These are phyloP conservation scores for Blastomussa wellsi DNA, from an alignment of 92 coral and sea anemone genomes.

Conservation along the genomic window DNA sequence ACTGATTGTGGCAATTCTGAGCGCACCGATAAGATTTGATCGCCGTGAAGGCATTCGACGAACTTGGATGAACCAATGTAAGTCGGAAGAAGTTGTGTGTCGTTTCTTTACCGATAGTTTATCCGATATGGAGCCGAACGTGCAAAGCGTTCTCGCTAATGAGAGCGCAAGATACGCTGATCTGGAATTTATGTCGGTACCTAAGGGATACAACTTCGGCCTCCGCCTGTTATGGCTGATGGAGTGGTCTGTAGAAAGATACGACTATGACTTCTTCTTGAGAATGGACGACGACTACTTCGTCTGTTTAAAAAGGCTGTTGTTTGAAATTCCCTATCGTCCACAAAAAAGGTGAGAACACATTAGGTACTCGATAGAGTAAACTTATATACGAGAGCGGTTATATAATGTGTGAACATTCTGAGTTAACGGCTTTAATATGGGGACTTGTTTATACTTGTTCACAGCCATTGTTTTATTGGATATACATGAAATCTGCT, in stretches of 20 bases:
- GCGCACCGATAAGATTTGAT: slow-evolving; percentile 90
- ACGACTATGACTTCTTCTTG: slow-evolving; percentile 81
- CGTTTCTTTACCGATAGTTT: slow-evolving; percentile 88
- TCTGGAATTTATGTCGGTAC: slow-evolving; percentile 77
- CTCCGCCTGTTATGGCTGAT: slow-evolving; percentile 82
- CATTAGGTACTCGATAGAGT: neutral
- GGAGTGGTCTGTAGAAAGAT: slow-evolving; percentile 77
- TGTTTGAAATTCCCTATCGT: slow-evolving; percentile 77
- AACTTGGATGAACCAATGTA: slow-evolving; percentile 86
- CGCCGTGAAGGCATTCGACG: slow-evolving; percentile 84
- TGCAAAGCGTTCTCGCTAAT: slow-evolving; percentile 51
- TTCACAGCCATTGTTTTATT: neutral
- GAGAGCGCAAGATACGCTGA: slow-evolving; percentile 68
- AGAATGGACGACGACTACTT: slow-evolving; percentile 96
- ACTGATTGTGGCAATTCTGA: slow-evolving; percentile 75
- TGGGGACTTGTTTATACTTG: neutral
- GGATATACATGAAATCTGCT: neutral
- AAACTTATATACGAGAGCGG: neutral
- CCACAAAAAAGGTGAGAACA: slow-evolving; percentile 48
- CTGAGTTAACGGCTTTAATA: neutral
- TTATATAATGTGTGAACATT: neutral
- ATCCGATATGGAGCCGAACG: slow-evolving; percentile 62
- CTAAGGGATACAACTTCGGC: slow-evolving; percentile 87
- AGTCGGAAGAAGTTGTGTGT: slow-evolving; percentile 68
- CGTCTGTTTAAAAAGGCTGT: slow-evolving; percentile 77